Conservation (phyloP, 2,888 invertebrate genomes). For the Noctua comes region DNA sequence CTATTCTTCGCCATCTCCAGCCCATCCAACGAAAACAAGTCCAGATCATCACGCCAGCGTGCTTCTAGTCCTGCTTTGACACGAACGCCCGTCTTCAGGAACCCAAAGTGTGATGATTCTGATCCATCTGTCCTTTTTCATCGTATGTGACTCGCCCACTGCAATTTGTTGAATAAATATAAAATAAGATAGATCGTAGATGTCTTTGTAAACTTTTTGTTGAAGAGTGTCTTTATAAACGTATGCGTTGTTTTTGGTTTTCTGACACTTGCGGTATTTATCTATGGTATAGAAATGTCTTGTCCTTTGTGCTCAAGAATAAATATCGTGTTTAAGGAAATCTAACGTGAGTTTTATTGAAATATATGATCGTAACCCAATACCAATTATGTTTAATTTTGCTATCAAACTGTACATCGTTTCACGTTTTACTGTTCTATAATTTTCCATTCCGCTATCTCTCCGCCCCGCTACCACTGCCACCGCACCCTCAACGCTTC, state of each 20-base stretch:
- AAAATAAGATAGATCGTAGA: too few relatives aligned
- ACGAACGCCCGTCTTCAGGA: neutral
- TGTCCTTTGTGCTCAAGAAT: too few relatives aligned
- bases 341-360: too few relatives aligned
- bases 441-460: neutral
- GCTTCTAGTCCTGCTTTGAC: neutral
- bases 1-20: neutral
- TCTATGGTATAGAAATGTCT: too few relatives aligned
- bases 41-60: neutral
- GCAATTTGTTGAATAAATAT: too few relatives aligned
- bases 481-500: constrained; percentile 71
- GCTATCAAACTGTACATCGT: neutral
- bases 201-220: too few relatives aligned
- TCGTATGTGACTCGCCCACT: neutral
- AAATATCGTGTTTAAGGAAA: too few relatives aligned
- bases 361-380: too few relatives aligned
- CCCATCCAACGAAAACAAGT: neutral
- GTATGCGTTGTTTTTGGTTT: too few relatives aligned
- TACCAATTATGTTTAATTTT: neutral
- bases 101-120: neutral
- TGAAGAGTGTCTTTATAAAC: too few relatives aligned
- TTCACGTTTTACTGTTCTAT: neutral
- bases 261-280: too few relatives aligned
- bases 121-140: neutral
- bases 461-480: constrained; percentile 55